Conservation (phyloP, 2,797 vertebrate genomes). For the Syndactyla subalaris region DNA sequence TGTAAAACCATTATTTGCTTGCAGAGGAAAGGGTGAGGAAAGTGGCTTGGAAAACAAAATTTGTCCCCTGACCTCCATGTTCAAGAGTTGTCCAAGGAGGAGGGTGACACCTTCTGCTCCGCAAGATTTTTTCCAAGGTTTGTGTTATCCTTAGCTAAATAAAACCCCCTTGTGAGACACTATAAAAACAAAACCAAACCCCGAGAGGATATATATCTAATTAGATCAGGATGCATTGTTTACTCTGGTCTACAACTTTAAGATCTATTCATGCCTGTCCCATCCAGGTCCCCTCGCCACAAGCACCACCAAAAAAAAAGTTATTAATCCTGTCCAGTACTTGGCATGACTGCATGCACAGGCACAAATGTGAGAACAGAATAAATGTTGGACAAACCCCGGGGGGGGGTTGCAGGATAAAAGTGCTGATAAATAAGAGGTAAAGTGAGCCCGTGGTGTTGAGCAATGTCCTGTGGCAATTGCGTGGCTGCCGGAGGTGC, state of each 20-base stretch:
- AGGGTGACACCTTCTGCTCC: not conserved
- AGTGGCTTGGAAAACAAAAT: not conserved
- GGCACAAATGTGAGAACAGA: not conserved
- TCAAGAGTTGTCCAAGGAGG: not conserved
- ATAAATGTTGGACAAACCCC: not conserved
- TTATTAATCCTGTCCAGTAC: not conserved
- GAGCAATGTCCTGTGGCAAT: not conserved
- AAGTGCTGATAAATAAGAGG: not conserved
- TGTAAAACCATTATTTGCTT: not conserved
- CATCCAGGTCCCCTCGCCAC: not conserved
- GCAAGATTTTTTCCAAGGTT: not conserved
- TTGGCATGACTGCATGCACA: too few relatives aligned
- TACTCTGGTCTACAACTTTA: not conserved
- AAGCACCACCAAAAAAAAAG: not conserved
- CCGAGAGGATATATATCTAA: not conserved
- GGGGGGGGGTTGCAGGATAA: not conserved
- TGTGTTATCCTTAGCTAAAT: slow-evolving; percentile 47
- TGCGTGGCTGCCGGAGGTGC: not conserved
- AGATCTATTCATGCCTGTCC: not conserved
- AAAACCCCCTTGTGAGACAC: not conserved
- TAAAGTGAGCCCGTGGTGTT: not conserved
- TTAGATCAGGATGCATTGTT: not conserved
- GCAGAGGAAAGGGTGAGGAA: not conserved
- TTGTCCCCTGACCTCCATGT: not conserved
- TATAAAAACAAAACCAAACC: slow-evolving; percentile 6